These are phyloP conservation scores for Pseudonaja textilis DNA, from an alignment of 2,113 vertebrate species.

Conservation along the genomic window DNA sequence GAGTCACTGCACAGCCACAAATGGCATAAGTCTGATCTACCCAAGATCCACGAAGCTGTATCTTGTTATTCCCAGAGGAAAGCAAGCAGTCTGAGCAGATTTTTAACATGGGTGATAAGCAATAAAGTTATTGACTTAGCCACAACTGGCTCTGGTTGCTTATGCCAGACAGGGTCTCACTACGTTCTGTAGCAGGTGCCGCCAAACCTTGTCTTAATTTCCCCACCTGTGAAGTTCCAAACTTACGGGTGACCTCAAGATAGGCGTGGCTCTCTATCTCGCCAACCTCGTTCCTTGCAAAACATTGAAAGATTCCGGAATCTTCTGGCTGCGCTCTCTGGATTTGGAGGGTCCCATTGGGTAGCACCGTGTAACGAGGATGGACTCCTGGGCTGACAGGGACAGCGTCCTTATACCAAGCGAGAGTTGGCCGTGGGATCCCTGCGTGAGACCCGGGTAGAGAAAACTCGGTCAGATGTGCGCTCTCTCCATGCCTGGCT, in stretches of 20 bases:
- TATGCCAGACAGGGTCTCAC: not conserved
- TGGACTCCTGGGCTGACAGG: conserved; percentile 79
- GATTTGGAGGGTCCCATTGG: conserved; percentile 78
- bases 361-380: conserved; percentile 81
- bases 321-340: conserved; percentile 80
- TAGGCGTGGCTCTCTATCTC: conserved; percentile 84
- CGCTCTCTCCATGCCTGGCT: rapidly evolving
- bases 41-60: not conserved
- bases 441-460: conserved; percentile 58
- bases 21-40: not conserved
- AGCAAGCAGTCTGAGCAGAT: not conserved
- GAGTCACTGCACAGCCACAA: not conserved
- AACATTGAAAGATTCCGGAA: conserved; percentile 91
- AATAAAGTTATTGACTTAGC: not conserved
- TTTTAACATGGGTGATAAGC: not conserved
- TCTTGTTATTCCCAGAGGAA: not conserved
- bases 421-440: conserved; percentile 79
- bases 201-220: not conserved
- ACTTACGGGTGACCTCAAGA: conserved; percentile 92
- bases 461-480: not conserved
- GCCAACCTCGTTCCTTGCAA: conserved; percentile 84
- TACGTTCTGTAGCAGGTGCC: too few species aligned
- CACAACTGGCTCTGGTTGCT: too few species aligned
- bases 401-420: conserved; percentile 89
- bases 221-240: not conserved